These are phyloP conservation scores for Crotalus tigris DNA, from an alignment of 2,113 vertebrate species.

Conservation along the genomic window DNA sequence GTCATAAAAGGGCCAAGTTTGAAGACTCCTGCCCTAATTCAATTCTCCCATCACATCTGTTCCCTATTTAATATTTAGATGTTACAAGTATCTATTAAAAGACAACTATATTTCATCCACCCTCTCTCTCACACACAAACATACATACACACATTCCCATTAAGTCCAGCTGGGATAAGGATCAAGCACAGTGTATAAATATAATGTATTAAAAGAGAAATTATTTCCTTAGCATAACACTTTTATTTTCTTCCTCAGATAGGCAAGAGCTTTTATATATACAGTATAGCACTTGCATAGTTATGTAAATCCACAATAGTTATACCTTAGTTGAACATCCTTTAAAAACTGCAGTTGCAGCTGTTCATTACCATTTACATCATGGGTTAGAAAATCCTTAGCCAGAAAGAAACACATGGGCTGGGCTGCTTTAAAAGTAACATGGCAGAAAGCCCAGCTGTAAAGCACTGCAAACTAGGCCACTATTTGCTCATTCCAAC, in stretches of 20 bases:
- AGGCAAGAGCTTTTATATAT: background rate
- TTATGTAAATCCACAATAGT: background rate
- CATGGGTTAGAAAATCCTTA: slow-evolving; percentile 23
- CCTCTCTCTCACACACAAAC: background rate
- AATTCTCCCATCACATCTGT: background rate
- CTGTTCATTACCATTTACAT: slow-evolving; percentile 32
- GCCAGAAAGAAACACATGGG: slow-evolving; percentile 5
- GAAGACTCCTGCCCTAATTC: background rate
- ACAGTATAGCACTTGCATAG: background rate
- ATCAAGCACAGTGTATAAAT: background rate
- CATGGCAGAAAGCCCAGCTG: slow-evolving; percentile 48
- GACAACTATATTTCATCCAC: background rate
- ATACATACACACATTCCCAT: background rate
- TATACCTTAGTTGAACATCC: background rate
- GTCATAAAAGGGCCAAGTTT: too few species aligned
- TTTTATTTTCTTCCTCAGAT: background rate
- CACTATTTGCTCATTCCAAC: slow-evolving; percentile 55
- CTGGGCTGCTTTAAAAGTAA: slow-evolving; percentile 26
- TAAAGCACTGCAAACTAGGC: slow-evolving; percentile 55
- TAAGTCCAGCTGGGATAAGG: background rate
- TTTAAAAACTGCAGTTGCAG: slow-evolving; percentile 7
- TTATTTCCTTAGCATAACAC: background rate
- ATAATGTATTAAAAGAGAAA: background rate
- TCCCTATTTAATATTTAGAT: background rate
- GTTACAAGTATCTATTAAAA: background rate